Conservation (phyloP, 2,797 vertebrate species). For the Poeciliopsis presidionis region DNA sequence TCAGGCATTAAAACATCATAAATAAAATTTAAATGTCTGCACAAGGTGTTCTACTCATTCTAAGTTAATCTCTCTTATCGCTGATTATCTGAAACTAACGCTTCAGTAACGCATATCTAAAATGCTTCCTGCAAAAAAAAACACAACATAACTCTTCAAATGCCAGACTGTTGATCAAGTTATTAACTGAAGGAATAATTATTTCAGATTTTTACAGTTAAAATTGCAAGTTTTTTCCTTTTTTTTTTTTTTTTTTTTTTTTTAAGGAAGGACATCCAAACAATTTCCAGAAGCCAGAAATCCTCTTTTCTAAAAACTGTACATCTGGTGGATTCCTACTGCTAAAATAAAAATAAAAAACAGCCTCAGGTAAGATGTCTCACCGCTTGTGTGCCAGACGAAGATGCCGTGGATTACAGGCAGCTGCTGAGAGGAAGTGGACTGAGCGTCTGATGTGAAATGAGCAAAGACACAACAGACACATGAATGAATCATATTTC, state of each 20-base stretch:
- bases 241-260: neutral
- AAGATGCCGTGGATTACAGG: conserved; percentile 3
- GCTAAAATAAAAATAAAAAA: neutral
- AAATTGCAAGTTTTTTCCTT: neutral
- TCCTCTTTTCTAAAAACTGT: neutral
- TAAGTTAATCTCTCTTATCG: neutral
- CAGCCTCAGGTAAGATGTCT: conserved; percentile 6
- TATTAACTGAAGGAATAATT: neutral
- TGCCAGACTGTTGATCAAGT: neutral
- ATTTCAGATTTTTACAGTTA: neutral
- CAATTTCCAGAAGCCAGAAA: neutral
- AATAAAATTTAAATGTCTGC: neutral
- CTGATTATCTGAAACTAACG: neutral
- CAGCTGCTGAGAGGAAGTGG: conserved; percentile 4
- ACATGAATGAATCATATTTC: neutral
- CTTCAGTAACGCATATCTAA: neutral
- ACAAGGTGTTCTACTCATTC: neutral
- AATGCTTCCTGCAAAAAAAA: neutral
- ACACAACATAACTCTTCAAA: neutral
- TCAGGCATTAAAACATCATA: neutral
- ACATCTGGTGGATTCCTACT: conserved; percentile 2
- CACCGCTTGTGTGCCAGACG: neutral
- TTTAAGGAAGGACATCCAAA: neutral
- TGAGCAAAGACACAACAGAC: neutral
- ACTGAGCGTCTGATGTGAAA: conserved; percentile 5